Evolutionary conservation across 2,888 invertebrate species (phyloP).

Genomic region (Flexamia atlantica): DNA sequence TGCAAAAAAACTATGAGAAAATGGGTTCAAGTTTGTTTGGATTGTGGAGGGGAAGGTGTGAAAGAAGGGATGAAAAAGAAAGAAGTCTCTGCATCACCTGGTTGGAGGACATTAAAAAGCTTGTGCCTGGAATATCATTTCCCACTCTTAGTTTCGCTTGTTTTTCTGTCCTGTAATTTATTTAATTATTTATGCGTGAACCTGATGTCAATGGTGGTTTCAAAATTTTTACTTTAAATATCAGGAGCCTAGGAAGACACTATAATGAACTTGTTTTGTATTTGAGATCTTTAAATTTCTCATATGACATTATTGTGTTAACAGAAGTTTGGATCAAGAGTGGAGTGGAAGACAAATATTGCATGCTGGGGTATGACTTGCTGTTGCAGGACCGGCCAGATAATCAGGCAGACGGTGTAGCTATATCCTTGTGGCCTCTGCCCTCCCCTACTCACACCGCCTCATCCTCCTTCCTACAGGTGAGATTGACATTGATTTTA

Average conservation of each 20-base stretch:
- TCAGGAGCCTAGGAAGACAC: neutral
- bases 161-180: too few relatives aligned
- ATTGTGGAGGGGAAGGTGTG: neutral
- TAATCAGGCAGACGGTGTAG: neutral
- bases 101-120: too few relatives aligned
- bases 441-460: conserved; percentile 3
- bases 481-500: neutral
- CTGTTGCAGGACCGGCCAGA: conserved; percentile 24
- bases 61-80: neutral
- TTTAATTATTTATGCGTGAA: too few relatives aligned
- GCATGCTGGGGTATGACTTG: conserved; percentile 12
- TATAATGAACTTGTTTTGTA: neutral
- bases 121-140: too few relatives aligned
- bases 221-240: neutral
- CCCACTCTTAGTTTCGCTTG: too few relatives aligned
- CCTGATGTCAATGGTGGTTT: neutral
- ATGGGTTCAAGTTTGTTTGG: neutral
- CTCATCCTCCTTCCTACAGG: conserved; percentile 9
- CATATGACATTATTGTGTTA: neutral
- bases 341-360: neutral
- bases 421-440: conserved; percentile 11
- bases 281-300: neutral
- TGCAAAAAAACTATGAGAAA: neutral
- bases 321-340: conserved; percentile 30
- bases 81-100: neutral